Evolutionary conservation across 2,888 invertebrate genomes (phyloP), one percentile per base, ranked within the genome.

Genomic region (Macaria liturata): DNA sequence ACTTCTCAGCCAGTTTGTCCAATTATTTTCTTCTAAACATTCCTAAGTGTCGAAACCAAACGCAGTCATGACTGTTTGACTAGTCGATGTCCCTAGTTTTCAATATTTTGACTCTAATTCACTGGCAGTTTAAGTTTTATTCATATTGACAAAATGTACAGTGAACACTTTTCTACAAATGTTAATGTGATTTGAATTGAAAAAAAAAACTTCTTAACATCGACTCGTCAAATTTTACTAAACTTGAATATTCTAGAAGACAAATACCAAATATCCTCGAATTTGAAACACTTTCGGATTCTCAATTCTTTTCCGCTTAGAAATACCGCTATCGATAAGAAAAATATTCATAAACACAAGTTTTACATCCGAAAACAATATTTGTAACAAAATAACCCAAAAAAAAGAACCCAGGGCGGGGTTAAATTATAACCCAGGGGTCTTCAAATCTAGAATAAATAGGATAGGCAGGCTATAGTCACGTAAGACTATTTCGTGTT

Each of bases 41-140:
- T 32, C 54, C 50, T 54, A 50, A 54, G 47, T 49, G 45, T 56
- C 56, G 50, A 54, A 58, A 57, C 49, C 58, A 49, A 52, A 47
- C 43, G n/a, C 46, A 46, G 43, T 44, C 32, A 44, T 42, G 8
- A 44, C 32, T 20, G 47, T 46, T 49, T 43, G 40, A 44, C 37
- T 43, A 50, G 42, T 37, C 49, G 32, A 49, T 31, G 51, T 20
- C 7, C 37, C 30, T 20, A 6, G 46, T 47, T n/a, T 42, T n/a
- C 42, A n/a, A 5, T 8, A n/a, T 42, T 42, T 8, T 42, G 6
- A 39, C 39, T 8, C 39, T 8, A 7, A 39, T 7, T 39, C 39
- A 8, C 42, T 42, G 42, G 9, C n/a, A 42, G 42, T 8, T 42
- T n/a, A 3, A n/a, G 4, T 42, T n/a, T 9, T n/a, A 8, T 42